Evolutionary conservation across 53 echinoderm and acorn worm genomes (phyloP).

Genomic region (Crossaster papposus): DNA sequence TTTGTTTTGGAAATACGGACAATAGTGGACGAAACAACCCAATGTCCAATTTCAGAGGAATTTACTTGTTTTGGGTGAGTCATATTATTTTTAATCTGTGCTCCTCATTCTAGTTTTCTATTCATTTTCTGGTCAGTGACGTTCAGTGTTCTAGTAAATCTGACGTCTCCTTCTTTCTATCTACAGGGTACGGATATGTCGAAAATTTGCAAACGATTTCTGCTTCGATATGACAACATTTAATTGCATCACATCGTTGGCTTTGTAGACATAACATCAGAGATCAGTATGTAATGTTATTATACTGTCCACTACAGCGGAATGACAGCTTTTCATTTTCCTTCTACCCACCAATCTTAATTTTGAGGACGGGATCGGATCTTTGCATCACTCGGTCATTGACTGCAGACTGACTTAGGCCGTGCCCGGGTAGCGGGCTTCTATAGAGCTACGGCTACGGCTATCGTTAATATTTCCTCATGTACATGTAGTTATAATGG

Average conservation of each 20-base stretch:
- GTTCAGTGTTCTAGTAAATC: not conserved
- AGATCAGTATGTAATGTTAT: not conserved
- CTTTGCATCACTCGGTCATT: not conserved
- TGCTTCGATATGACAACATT: constrained; percentile 1
- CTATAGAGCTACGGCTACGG: too few relatives aligned
- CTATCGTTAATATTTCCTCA: too few relatives aligned
- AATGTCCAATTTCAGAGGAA: not conserved
- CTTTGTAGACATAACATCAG: constrained; percentile 6
- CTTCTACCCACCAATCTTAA: not conserved
- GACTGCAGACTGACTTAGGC: not conserved
- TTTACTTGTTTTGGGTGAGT: not conserved
- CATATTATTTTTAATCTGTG: not conserved
- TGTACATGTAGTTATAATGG: too few relatives aligned
- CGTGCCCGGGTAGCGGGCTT: too few relatives aligned
- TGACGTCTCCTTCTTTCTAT: not conserved
- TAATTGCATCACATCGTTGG: not conserved
- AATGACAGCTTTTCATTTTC: constrained; percentile 12
- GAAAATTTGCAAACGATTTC: not conserved
- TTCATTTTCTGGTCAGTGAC: not conserved
- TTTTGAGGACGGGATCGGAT: not conserved
- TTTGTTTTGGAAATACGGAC: too few relatives aligned
- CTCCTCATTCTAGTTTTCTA: not conserved
- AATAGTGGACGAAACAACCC: too few relatives aligned
- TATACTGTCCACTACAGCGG: not conserved
- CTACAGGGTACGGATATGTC: not conserved